Base-by-base conservation (phyloP, 2,113 vertebrate genomes). In the Panthera leo region DNA sequence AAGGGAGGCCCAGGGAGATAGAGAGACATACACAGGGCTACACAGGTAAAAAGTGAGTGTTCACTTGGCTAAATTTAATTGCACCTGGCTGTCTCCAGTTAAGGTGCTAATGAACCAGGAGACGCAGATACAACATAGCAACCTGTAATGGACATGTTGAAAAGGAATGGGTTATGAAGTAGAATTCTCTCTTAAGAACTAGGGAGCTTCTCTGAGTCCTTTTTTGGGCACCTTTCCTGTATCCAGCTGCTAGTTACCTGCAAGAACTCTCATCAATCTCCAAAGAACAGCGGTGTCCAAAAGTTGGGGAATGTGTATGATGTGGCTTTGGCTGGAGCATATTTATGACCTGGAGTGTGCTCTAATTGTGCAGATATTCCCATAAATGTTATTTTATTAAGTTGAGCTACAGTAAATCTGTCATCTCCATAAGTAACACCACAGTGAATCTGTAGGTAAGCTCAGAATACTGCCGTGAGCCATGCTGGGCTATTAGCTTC, bases 341-440 rank as follows among this genome's bases (percentile, higher is more conserved):
- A 65, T 95, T 70, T 42, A 68, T 21, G 89, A 96, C 95, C 14
- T 25, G 65, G 91, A 97, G 94, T 15, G 67, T 42, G 90, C 94
- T 97, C 0, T 88, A 97, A 95, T 97, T n/a, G 95, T n/a, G 29
- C 82, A 91, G 96, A 88, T 71, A 86, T 78, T 9, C 53, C 12
- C 93, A 53, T 96, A 96, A 97, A 97, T 85, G 42, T 85, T 67
- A 1, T 89, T 97, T 94, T 93, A 51, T 93, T 97, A 97, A 53
- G 91, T 88, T 23, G 55, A 97, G 95, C 87, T 93, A n/a, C 58
- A 82, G 89, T 82, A 95, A 97, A 98, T 97, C 98, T 97, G 95
- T 93, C 97, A 94, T 31, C 3, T 39, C 9, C 11, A 3, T n/a
- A 91, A 87, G 97, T 4, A 98, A 97, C 89, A 23, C 73, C 75